These are phyloP conservation scores for Vanessa atalanta DNA, from an alignment of 1,140 invertebrate genomes.

Conservation along the genomic window DNA sequence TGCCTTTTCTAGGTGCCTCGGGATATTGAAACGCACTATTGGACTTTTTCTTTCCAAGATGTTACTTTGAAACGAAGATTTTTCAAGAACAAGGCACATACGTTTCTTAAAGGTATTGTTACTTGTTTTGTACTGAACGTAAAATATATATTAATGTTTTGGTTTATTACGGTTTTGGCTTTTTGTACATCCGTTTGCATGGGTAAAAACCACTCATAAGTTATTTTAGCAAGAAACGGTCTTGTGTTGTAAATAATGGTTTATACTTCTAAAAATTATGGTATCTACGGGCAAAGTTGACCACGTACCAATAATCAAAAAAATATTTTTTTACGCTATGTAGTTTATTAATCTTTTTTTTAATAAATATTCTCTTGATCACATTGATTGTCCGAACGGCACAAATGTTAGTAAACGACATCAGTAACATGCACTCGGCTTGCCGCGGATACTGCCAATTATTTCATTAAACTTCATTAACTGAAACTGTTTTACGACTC, in stretches of 20 bases:
- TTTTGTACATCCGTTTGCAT: too few species aligned
- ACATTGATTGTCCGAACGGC: neutral
- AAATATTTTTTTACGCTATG: too few species aligned
- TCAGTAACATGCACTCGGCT: neutral
- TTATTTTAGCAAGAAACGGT: too few species aligned
- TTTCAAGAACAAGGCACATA: neutral
- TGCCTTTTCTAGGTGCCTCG: constrained; percentile 7
- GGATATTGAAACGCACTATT: constrained; percentile 13
- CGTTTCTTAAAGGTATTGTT: neutral
- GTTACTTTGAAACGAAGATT: neutral
- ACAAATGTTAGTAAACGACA: neutral
- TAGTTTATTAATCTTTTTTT: too few species aligned
- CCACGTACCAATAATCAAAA: too few species aligned
- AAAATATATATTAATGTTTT: too few species aligned
- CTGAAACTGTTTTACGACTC: constrained; percentile 30
- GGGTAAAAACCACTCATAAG: too few species aligned
- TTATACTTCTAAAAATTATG: too few species aligned
- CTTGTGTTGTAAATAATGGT: too few species aligned
- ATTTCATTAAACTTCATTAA: constrained; percentile 56
- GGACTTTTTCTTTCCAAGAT: constrained; percentile 1
- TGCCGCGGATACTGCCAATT: constrained; percentile 54
- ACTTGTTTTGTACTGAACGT: neutral
- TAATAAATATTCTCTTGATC: too few species aligned
- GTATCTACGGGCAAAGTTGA: too few species aligned
- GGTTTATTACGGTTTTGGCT: too few species aligned